phyloP scores from a whole-genome alignment of 2,113 vertebrate species.

The Oceanodroma tethys region DNA sequence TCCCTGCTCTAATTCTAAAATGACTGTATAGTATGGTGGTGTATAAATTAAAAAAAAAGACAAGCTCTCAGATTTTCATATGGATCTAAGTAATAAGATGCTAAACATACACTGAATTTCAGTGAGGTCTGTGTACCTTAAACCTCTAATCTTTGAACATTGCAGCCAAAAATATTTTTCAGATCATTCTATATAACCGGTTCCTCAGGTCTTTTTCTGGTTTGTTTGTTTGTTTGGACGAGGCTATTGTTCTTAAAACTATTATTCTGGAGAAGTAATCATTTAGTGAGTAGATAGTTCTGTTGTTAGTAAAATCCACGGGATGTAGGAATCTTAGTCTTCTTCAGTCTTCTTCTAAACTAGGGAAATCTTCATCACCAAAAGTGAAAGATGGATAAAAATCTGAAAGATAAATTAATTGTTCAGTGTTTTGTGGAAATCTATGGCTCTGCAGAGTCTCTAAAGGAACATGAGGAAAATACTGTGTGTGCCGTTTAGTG shows the following conservation, averaged over 20 bases:
- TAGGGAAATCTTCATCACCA: background rate
- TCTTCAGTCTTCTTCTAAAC: background rate
- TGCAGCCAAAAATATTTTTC: background rate
- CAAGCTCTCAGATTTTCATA: background rate
- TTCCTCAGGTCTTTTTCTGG: background rate
- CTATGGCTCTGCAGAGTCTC: background rate
- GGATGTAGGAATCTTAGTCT: background rate
- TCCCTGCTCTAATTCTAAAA: background rate
- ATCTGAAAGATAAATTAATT: background rate
- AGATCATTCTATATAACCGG: background rate
- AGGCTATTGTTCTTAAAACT: background rate
- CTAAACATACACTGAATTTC: background rate
- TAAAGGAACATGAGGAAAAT: background rate
- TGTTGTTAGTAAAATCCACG: background rate
- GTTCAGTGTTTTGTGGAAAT: background rate
- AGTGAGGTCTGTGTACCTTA: background rate
- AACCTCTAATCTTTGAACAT: background rate
- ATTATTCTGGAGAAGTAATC: background rate
- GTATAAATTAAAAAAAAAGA: background rate
- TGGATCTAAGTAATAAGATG: background rate
- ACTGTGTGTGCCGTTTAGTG: background rate
- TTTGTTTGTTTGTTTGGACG: background rate
- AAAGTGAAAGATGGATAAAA: background rate
- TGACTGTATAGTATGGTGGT: background rate
- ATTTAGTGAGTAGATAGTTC: background rate